phyloP scores from a whole-genome alignment of 37 sponge, comb jelly and placozoan genomes.

The Geodia barretti region DNA sequence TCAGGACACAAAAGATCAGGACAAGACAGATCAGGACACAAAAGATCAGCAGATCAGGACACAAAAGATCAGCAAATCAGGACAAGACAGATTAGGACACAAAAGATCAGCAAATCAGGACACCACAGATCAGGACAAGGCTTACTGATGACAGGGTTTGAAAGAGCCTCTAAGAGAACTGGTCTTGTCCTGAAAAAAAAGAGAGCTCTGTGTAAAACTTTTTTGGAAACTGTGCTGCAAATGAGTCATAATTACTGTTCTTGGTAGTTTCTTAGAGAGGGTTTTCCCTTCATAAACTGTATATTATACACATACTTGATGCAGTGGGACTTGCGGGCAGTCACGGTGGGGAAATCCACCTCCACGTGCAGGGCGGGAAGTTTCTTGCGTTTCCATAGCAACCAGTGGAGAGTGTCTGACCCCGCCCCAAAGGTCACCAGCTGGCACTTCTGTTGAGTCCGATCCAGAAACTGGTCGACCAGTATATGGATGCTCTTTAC shows the following conservation, averaged over 20 bases:
- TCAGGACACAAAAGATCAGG: no score
- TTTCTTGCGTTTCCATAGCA: conserved; percentile 31
- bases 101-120: no score
- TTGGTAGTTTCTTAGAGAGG: no score
- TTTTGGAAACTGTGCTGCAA: no score
- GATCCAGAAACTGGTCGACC: conserved; percentile 47
- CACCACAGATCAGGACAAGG: no score
- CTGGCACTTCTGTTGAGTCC: conserved; percentile 57
- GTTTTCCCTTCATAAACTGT: no score
- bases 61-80: no score
- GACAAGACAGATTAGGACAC: no score
- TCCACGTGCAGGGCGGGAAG: conserved; percentile 52
- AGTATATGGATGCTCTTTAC: conserved; percentile 49
- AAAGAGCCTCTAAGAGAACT: neutral
- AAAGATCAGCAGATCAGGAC: no score
- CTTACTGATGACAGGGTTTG: neutral
- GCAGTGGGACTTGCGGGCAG: conserved; percentile 47
- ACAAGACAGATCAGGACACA: no score
- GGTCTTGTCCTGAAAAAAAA: neutral
- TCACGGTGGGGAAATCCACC: conserved; percentile 70
- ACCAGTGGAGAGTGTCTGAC: conserved; percentile 89
- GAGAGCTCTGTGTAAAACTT: no score
- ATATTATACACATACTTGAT: conserved; percentile 40
- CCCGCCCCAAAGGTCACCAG: conserved; percentile 89
- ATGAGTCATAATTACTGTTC: no score